Evolutionary conservation across 2,113 vertebrate species (phyloP), one percentile per base, ranked within the genome.

Genomic region (Astatotilapia flaviijosephi): DNA sequence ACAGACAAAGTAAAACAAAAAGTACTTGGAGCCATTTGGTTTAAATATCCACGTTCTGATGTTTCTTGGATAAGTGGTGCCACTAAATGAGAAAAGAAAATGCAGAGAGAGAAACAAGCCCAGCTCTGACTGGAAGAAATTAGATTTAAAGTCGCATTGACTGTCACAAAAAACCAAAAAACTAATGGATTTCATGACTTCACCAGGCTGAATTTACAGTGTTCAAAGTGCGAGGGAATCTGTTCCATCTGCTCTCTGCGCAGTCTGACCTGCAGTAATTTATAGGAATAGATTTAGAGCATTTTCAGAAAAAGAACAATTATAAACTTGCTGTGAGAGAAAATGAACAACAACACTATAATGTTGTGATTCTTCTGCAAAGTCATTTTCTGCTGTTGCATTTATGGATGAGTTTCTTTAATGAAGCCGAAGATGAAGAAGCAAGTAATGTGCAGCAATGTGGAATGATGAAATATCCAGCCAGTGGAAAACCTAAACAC

Each of bases 361-460:
- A 86, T 70, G 28, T 65, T 70, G 54, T 51, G 40, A 84, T 84
- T 65, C 21, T 80, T 68, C 85, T 86, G 26, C 51, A 80, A 84
- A 90, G 28, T 40, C 53, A 68, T 85, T 88, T 85, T 19, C 60
- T 85, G 56, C 80, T 85, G 1, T 19, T 85, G 80, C 51, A 79
- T 89, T 80, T 40, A 90, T 73, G 82, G 79, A 54, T 62, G 40
- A 13, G 15, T 55, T 60, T 55, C n/a, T 83, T 51, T 79, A 89
- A 82, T 89, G 75, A 91, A 83, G 51, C 62, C 35, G 84, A 86
- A 83, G 81, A 75, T 73, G 75, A 58, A 82, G 55, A 54, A 51
- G 55, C 45, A 62, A 54, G 80, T 81, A 83, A 87, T 79, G 31
- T 35, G 54, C 77, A 85, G 40, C 81, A 51, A 79, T 49, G 81